Evolutionary conservation across 2,113 vertebrate genomes (phyloP).

Genomic region (Takifugu bimaculatus): DNA sequence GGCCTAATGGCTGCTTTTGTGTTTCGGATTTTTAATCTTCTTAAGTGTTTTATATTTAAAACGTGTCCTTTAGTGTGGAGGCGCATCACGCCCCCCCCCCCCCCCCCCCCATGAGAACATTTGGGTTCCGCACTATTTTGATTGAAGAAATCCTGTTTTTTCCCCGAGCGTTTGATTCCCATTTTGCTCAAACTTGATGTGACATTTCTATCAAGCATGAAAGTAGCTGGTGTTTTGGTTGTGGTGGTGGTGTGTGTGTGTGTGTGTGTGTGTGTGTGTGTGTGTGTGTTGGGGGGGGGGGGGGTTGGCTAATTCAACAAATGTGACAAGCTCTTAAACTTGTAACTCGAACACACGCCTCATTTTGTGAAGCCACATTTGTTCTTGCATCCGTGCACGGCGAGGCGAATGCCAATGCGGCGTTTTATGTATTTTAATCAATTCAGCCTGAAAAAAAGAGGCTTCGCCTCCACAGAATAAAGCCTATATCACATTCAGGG

Average conservation of each 20-base stretch:
- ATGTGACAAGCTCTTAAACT: slow-evolving; percentile 35
- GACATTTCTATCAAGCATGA: slow-evolving; percentile 13
- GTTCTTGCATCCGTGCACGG: slow-evolving; percentile 39
- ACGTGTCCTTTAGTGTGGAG: no score
- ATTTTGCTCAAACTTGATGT: no score
- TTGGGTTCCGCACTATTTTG: no score
- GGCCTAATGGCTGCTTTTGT: no score
- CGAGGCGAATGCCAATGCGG: slow-evolving; percentile 26
- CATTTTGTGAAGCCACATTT: slow-evolving; percentile 33
- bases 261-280: background rate
- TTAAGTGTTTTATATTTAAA: no score
- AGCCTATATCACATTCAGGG: slow-evolving; percentile 37
- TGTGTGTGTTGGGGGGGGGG: slow-evolving; percentile 11
- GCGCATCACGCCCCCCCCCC: no score
- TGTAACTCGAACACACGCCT: slow-evolving; percentile 34
- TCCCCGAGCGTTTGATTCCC: no score
- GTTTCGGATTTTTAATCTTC: no score
- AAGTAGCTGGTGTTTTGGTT: slow-evolving; percentile 12
- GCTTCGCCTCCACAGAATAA: slow-evolving; percentile 35
- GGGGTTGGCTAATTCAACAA: slow-evolving; percentile 35
- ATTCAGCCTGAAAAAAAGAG: slow-evolving; percentile 24
- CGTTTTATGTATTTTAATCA: slow-evolving; percentile 49
- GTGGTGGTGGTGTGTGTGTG: background rate
- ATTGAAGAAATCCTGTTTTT: no score
- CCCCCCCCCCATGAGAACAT: no score